Base-by-base conservation (phyloP, 2,888 invertebrate genomes). In the Heliothis peltigera region DNA sequence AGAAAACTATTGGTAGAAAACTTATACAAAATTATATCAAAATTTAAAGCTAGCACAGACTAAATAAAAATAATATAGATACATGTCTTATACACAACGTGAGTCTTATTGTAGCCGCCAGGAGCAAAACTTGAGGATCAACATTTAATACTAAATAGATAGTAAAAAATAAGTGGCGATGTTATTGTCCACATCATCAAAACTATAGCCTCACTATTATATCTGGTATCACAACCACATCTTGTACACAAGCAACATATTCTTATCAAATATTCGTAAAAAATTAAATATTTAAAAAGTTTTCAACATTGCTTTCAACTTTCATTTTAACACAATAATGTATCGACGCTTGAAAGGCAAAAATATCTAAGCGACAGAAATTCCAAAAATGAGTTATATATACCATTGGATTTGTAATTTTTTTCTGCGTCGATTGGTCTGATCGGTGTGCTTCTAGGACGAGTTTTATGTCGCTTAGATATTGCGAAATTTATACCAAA, bases 1-100 rank as follows among this genome's bases (percentile, higher is more conserved):
- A 63, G 71, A 77, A 79, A 80, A 75, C 74, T 75, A 71, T 77
- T 72, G 71, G 75, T 81, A 75, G 63, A 84, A 79, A 80, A 83
- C 81, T 84, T 73, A 71, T 81, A 73, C 70, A 84, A 81, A 84
- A 84, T 70, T 61, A 75, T 82, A 83, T 83, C 75, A 84, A 89
- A 86, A 86, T 86, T 91, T 92, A 91, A 92, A 91, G 91, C 92
- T 91, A 89, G 83, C 79, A 81, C 84, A 88, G 85, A 91, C 88
- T 90, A 89, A 82, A 70, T 75, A 77, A 78, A 73, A 78, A 64
- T 66, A 73, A 68, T 69, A 79, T 75, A 64, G 66, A 77, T 65
- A 57, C 61, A 61, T 64, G 57, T 71, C 62, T 61, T 69, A 57
- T 72, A 75, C 35, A 71, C 64, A 73, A 70, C 56, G 67, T 69